phyloP scores from a whole-genome alignment of 2,888 invertebrate species.

The Campoletis raptor region DNA sequence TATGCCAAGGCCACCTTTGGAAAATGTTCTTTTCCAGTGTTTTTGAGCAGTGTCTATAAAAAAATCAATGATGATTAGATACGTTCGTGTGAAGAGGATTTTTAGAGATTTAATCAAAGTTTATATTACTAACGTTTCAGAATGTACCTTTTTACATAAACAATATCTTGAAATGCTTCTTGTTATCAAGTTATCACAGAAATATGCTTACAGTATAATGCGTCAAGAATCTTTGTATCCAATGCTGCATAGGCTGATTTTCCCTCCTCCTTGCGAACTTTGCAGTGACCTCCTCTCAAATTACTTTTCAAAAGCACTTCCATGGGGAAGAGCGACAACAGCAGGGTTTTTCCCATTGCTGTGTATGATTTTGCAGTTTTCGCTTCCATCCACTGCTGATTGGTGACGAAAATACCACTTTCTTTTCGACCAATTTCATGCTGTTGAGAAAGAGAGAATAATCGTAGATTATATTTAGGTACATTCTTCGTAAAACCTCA shows the following conservation, averaged over 20 bases:
- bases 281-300: conserved; percentile 33
- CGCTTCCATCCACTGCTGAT: conserved; percentile 31
- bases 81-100: too few species aligned
- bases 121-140: background rate
- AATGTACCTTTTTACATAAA: background rate
- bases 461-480: conserved; percentile 3
- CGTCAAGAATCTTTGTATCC: conserved; percentile 17
- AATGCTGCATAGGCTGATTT: conserved; percentile 3
- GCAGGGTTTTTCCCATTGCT: conserved; percentile 32
- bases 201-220: conserved; percentile 34
- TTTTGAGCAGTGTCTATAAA: conserved; percentile 35
- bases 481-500: background rate
- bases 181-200: conserved; percentile 13
- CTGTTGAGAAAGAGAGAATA: conserved; percentile 11
- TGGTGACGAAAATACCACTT: conserved; percentile 21
- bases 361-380: conserved; percentile 23
- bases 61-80: conserved; percentile 2
- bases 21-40: conserved; percentile 33
- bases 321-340: conserved; percentile 38
- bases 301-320: conserved; percentile 22
- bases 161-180: background rate
- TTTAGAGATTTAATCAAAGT: background rate
- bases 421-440: conserved; percentile 34
- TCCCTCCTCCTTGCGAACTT: conserved; percentile 2
- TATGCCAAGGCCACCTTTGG: conserved; percentile 20